Evolutionary conservation across 2,113 vertebrate genomes (phyloP).

Genomic region (Cyprinodon variegatus): DNA sequence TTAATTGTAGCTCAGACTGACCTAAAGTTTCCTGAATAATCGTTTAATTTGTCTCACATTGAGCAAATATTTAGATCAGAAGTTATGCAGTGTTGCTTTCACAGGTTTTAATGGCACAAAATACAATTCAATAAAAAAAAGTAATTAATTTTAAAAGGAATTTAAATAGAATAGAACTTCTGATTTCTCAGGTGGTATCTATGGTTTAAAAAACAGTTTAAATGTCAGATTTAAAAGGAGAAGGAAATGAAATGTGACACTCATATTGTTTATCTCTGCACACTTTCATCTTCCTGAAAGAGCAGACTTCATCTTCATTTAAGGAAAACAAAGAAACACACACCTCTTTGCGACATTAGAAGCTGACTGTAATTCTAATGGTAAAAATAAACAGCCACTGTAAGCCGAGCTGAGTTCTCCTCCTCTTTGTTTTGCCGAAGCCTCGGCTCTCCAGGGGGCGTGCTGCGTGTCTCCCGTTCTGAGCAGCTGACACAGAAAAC

Average conservation of each 20-base stretch:
- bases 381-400: not conserved
- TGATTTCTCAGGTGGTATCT: not conserved
- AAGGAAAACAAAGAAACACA: not conserved
- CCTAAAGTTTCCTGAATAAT: no score
- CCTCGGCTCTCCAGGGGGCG: not conserved
- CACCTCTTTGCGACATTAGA: not conserved
- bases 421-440: not conserved
- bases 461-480: not conserved
- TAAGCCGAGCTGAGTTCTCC: not conserved
- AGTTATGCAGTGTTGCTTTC: no score
- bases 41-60: no score
- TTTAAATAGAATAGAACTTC: no score
- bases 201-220: no score
- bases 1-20: no score
- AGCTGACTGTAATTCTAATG: not conserved
- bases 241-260: no score
- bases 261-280: no score
- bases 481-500: slow-evolving; percentile 3
- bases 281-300: not conserved
- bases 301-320: not conserved
- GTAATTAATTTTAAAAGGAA: not conserved
- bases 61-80: no score
- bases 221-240: no score
- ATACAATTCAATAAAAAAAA: no score
- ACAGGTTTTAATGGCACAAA: no score